A percentile compares a stretch with the other conserved stretches of the same genome.
phyloP scores from a whole-genome alignment of 2,113 vertebrate genomes.

The Gnathonemus echidnorhynchus region DNA sequence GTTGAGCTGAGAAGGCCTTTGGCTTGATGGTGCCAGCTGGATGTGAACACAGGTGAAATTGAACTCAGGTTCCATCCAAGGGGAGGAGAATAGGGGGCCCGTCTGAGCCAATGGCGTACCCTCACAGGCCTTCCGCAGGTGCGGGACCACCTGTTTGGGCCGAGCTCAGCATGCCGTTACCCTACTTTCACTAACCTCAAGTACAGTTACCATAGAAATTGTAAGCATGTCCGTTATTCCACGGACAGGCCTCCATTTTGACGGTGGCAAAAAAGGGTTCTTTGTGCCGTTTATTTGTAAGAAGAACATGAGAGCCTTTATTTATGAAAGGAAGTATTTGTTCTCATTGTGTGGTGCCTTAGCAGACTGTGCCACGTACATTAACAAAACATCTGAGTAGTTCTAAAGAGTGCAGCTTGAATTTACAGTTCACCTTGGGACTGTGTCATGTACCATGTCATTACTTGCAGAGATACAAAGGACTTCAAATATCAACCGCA shows the following conservation, averaged over 20 bases:
- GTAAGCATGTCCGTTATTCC: background rate
- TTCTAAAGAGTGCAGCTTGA: background rate
- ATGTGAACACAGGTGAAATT: background rate
- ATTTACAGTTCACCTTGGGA: slow-evolving; percentile 1
- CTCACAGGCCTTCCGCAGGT: background rate
- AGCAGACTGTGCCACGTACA: background rate
- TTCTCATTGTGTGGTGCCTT: background rate
- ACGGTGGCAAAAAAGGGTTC: background rate
- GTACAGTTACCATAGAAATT: background rate
- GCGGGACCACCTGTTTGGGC: background rate
- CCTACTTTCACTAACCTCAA: background rate
- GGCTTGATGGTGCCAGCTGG: background rate
- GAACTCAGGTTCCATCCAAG: background rate
- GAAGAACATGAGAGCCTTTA: background rate
- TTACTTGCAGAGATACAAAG: background rate
- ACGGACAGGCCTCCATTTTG: background rate
- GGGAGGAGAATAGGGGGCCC: background rate
- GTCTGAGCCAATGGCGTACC: background rate
- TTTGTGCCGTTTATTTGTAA: background rate
- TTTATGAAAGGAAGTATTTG: slow-evolving; percentile 5
- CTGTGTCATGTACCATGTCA: background rate
- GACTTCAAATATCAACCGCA: background rate
- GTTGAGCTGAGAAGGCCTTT: background rate
- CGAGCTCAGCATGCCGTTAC: background rate
- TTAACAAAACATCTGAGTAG: background rate